A percentile compares a stretch with the other conserved stretches of the same genome.
Conservation (phyloP, 1,140 invertebrate genomes). For the Brachionus manjavacas region DNA sequence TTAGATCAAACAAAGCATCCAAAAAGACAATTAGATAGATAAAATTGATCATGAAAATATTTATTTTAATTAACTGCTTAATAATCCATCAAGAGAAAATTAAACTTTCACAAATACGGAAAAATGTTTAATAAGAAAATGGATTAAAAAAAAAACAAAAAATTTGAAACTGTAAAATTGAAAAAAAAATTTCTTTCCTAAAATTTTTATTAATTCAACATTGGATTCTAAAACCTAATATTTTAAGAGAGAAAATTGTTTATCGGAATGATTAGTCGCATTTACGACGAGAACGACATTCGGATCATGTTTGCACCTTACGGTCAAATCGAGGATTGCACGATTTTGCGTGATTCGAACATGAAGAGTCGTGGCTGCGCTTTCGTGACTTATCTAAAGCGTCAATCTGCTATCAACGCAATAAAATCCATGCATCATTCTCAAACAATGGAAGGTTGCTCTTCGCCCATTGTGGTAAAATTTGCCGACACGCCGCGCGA, state of each 20-base stretch:
- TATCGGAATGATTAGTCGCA: slow-evolving; percentile 32
- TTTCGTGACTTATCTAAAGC: slow-evolving; percentile 92
- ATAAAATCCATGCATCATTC: slow-evolving; percentile 96
- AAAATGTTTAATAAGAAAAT: too few relatives aligned
- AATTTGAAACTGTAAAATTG: too few relatives aligned
- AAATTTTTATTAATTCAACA: too few relatives aligned
- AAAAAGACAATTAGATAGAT: too few relatives aligned
- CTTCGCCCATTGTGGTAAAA: slow-evolving; percentile 77
- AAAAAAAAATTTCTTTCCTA: too few relatives aligned
- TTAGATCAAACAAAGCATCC: too few relatives aligned
- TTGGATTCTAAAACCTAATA: not conserved
- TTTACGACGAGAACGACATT: slow-evolving; percentile 27
- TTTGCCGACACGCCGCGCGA: slow-evolving; percentile 99
- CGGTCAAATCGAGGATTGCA: slow-evolving; percentile 40
- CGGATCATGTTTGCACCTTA: slow-evolving; percentile 1
- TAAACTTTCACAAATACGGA: too few relatives aligned
- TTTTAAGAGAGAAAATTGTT: slow-evolving; percentile 35
- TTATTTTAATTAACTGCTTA: too few relatives aligned
- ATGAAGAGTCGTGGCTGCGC: slow-evolving; percentile 69
- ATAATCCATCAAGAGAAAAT: too few relatives aligned
- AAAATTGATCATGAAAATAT: too few relatives aligned
- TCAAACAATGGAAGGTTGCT: slow-evolving; percentile 81
- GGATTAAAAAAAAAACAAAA: too few relatives aligned
- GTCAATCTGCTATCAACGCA: slow-evolving; percentile 88
- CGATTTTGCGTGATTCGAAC: slow-evolving; percentile 18